Evolutionary conservation across 2,888 invertebrate species (phyloP).

Genomic region (Syritta pipiens): DNA sequence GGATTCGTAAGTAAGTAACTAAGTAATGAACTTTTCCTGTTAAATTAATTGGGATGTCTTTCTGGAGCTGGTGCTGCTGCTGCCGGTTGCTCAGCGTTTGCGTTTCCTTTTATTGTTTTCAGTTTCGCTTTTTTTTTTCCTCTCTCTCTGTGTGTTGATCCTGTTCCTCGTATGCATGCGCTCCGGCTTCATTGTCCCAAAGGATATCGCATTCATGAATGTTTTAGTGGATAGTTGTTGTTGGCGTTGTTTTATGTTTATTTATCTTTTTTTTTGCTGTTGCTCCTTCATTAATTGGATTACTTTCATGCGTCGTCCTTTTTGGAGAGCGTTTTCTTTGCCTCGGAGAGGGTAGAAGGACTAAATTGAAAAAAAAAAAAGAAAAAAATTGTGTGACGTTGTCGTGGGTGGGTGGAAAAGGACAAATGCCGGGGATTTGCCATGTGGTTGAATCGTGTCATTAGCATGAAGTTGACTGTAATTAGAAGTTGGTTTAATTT

Average conservation of each 20-base stretch:
- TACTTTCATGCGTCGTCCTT: slow-evolving; percentile 61
- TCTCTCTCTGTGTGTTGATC: slow-evolving; percentile 5
- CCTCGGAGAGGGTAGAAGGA: background rate
- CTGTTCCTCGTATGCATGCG: slow-evolving; percentile 50
- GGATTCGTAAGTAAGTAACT: slow-evolving; percentile 43
- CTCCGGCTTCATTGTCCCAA: slow-evolving; percentile 59
- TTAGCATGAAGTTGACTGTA: slow-evolving; percentile 44
- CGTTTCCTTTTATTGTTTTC: slow-evolving; percentile 12
- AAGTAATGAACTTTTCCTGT: slow-evolving; percentile 67
- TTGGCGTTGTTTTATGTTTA: slow-evolving; percentile 31
- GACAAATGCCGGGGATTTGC: slow-evolving; percentile 10
- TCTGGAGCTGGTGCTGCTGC: slow-evolving; percentile 23
- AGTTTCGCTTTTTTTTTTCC: slow-evolving; percentile 1
- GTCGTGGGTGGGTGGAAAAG: too few species aligned
- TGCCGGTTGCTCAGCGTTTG: slow-evolving; percentile 43
- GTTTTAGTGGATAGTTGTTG: slow-evolving; percentile 61
- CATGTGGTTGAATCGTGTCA: slow-evolving; percentile 27
- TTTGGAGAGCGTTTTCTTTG: background rate
- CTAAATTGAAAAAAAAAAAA: slow-evolving; percentile 57
- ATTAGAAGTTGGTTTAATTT: slow-evolving; percentile 40
- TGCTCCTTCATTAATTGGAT: slow-evolving; percentile 63
- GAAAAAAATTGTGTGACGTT: too few species aligned
- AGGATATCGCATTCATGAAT: slow-evolving; percentile 65
- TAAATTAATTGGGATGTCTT: slow-evolving; percentile 66
- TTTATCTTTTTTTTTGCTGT: slow-evolving; percentile 21